These are phyloP conservation scores for Corvus cornix DNA, from an alignment of 2,113 vertebrate species.

Conservation along the genomic window DNA sequence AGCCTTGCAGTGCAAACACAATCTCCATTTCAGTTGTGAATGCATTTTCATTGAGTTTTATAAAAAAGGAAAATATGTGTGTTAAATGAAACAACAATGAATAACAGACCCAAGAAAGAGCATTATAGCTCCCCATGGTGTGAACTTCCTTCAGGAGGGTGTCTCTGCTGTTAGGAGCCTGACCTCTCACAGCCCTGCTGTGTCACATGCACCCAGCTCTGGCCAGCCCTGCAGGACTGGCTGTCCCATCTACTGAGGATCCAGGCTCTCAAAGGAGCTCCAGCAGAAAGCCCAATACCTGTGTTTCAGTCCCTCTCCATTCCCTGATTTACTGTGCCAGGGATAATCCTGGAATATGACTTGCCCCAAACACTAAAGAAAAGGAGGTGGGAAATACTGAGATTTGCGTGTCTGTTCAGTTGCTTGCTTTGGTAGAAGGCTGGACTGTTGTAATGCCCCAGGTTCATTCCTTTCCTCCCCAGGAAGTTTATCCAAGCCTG, in stretches of 20 bases:
- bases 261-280: not conserved
- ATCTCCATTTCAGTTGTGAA: not conserved
- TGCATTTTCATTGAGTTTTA: not conserved
- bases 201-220: not conserved
- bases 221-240: not conserved
- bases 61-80: not conserved
- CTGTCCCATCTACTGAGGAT: not conserved
- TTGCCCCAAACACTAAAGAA: not conserved
- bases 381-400: not conserved
- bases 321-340: not conserved
- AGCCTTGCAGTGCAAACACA: not conserved
- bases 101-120: not conserved
- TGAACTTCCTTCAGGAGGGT: not conserved
- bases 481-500: slow-evolving; percentile 93
- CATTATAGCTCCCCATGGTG: not conserved
- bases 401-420: not conserved
- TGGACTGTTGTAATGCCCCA: not conserved
- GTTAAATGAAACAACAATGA: not conserved
- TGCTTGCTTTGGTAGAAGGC: not conserved
- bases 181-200: not conserved
- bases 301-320: not conserved
- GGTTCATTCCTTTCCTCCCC: slow-evolving; percentile 6
- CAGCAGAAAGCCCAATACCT: not conserved
- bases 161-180: not conserved
- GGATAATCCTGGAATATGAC: not conserved